Conservation (phyloP, 1,140 invertebrate genomes). For the Drosophila rhopaloa region DNA sequence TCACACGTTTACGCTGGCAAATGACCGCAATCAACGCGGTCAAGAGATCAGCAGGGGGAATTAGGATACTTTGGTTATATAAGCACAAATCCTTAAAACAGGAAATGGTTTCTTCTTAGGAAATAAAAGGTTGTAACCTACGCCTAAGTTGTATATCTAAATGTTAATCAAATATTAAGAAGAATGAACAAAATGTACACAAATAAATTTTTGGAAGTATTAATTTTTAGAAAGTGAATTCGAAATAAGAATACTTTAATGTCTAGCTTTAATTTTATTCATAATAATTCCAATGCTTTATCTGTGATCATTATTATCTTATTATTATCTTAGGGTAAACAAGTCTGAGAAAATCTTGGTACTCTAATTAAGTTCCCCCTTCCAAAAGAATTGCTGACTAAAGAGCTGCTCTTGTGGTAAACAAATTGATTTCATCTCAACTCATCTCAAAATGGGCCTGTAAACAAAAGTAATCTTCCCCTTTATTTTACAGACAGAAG, state of each 20-base stretch:
- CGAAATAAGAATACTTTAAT: no score
- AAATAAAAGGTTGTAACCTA: no score
- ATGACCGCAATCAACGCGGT: constrained; percentile 68
- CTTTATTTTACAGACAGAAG: neutral
- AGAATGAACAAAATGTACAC: no score
- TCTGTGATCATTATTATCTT: no score
- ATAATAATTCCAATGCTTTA: no score
- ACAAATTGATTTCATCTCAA: constrained; percentile 1
- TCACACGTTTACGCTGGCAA: constrained; percentile 64
- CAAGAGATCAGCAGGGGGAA: neutral
- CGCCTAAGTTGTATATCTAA: no score
- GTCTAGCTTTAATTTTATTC: no score
- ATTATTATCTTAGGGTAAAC: no score
- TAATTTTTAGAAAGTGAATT: no score
- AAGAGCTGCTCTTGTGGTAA: neutral
- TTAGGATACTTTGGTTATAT: neutral
- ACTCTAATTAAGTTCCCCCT: neutral
- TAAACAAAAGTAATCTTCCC: neutral
- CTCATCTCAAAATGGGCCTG: neutral
- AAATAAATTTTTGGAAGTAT: no score
- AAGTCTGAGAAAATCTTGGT: no score
- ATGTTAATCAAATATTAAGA: no score
- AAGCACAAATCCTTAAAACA: neutral
- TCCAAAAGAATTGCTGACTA: neutral
- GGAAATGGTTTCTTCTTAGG: neutral